These are phyloP conservation scores for Hermatobates lingyangjiaoensis DNA, from an alignment of 1,140 invertebrate genomes.

Conservation along the genomic window DNA sequence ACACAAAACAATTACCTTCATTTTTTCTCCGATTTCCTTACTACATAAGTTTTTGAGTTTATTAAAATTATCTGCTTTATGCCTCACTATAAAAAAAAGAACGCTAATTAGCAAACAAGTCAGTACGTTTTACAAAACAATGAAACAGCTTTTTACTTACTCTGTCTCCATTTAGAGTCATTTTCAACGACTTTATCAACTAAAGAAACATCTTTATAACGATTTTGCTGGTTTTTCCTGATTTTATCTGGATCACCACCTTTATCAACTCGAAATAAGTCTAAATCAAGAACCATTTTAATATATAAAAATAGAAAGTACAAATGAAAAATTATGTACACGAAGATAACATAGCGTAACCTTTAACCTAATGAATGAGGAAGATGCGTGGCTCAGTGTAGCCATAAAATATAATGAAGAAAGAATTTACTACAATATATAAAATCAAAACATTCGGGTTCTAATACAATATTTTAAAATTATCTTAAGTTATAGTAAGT, in stretches of 20 bases:
- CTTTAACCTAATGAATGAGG: too few relatives aligned
- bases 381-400: too few relatives aligned
- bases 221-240: conserved; percentile 74
- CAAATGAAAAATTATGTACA: too few relatives aligned
- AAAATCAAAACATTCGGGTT: too few relatives aligned
- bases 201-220: conserved; percentile 80
- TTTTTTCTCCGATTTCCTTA: conserved; percentile 93
- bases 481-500: too few relatives aligned
- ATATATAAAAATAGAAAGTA: too few relatives aligned
- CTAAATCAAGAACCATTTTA: conserved; percentile 93
- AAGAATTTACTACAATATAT: too few relatives aligned
- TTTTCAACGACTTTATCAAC: conserved; percentile 83
- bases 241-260: conserved; percentile 81
- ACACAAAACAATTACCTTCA: too few relatives aligned
- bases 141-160: conserved; percentile 28
- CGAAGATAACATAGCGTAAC: too few relatives aligned
- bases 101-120: neutral
- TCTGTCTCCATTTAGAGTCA: conserved; percentile 77
- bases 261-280: conserved; percentile 89
- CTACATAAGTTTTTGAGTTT: conserved; percentile 91
- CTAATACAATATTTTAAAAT: too few relatives aligned
- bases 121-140: conserved; percentile 1
- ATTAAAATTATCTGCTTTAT: conserved; percentile 81
- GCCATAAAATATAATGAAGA: too few relatives aligned
- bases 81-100: conserved; percentile 37